Evolutionary conservation across 2,888 invertebrate species (phyloP).

Genomic region (Myopa testacea): DNA sequence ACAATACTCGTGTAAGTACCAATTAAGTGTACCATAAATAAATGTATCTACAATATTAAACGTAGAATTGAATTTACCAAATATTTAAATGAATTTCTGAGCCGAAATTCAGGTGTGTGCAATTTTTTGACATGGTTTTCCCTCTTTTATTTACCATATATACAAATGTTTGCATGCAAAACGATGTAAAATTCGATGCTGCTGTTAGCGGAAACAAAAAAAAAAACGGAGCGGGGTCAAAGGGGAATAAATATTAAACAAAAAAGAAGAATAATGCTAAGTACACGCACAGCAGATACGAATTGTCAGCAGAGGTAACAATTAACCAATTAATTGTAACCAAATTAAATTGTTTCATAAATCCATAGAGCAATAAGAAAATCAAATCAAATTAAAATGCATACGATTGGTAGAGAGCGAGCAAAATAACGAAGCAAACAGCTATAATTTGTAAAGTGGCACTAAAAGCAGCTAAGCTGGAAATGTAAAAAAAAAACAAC

Average conservation of each 20-base stretch:
- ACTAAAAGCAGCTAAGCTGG: neutral
- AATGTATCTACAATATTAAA: neutral
- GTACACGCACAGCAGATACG: no score
- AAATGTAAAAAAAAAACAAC: constrained; percentile 8
- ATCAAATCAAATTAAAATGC: neutral
- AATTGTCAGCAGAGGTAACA: no score
- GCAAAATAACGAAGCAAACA: neutral
- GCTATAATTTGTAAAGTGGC: neutral
- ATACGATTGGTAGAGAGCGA: neutral
- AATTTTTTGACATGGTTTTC: neutral
- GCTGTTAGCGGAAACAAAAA: no score
- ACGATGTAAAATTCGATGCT: neutral
- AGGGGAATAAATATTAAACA: no score
- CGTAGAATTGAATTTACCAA: neutral
- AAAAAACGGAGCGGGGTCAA: no score
- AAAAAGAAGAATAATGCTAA: no score
- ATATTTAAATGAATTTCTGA: constrained; percentile 10
- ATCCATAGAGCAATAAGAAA: neutral
- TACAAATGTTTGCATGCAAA: neutral
- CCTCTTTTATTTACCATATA: neutral
- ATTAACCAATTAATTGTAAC: no score
- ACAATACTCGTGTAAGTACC: neutral
- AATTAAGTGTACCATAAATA: neutral
- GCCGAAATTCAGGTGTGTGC: neutral
- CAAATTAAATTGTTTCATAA: no score